These are phyloP conservation scores for Pararge aegeria DNA, from an alignment of 1,140 invertebrate genomes.

Conservation along the genomic window DNA sequence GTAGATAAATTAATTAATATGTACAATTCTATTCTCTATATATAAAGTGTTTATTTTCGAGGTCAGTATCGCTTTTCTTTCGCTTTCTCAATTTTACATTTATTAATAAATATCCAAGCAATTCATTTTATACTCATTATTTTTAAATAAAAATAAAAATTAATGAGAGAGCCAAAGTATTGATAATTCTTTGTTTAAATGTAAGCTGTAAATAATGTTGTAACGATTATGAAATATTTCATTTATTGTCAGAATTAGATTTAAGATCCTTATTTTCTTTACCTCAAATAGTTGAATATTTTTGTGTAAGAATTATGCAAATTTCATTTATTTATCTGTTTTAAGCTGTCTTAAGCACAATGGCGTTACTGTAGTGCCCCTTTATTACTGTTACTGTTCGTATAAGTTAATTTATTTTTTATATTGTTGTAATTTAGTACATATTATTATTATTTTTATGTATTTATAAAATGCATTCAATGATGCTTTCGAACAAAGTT, in stretches of 20 bases:
- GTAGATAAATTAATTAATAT: slow-evolving; percentile 56
- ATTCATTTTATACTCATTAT: slow-evolving; percentile 72
- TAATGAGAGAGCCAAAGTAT: slow-evolving; percentile 72
- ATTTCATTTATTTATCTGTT: slow-evolving; percentile 26
- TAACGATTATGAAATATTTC: slow-evolving; percentile 60
- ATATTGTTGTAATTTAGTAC: slow-evolving; percentile 51
- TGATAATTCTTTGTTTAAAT: slow-evolving; percentile 52
- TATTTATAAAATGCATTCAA: slow-evolving; percentile 37
- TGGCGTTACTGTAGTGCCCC: slow-evolving; percentile 25
- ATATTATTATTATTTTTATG: slow-evolving; percentile 24
- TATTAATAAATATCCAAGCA: slow-evolving; percentile 18
- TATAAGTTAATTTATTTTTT: slow-evolving; percentile 66
- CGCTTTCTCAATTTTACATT: slow-evolving; percentile 48
- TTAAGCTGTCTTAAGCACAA: slow-evolving; percentile 60
- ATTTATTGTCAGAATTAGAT: slow-evolving; percentile 60
- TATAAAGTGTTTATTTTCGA: slow-evolving; percentile 29
- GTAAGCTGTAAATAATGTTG: slow-evolving; percentile 70
- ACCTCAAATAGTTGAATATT: slow-evolving; percentile 57
- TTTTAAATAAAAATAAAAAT: slow-evolving; percentile 43
- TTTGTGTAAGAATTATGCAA: slow-evolving; percentile 34
- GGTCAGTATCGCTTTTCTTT: slow-evolving; percentile 55
- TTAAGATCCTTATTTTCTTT: slow-evolving; percentile 53
- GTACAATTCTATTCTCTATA: slow-evolving; percentile 48
- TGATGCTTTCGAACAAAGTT: slow-evolving; percentile 33
- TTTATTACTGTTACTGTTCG: slow-evolving; percentile 43